Evolutionary conservation across 1,140 invertebrate genomes (phyloP).

Genomic region (Drosophila serrata): DNA sequence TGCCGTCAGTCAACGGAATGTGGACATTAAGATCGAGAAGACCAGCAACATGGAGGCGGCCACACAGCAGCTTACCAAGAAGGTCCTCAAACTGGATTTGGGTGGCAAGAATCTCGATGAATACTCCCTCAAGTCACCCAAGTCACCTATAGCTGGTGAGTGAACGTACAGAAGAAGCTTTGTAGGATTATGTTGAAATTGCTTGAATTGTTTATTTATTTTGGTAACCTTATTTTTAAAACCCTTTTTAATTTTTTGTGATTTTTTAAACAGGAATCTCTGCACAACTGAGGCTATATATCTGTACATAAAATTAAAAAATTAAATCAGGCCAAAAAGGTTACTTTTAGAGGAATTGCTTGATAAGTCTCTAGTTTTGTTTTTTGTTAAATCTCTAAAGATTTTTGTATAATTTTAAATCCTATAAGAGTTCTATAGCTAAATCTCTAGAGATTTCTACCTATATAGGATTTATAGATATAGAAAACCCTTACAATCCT

Average conservation of each 20-base stretch:
- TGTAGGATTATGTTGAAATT: neutral
- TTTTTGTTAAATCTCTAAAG: neutral
- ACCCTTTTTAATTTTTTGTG: neutral
- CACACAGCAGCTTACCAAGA: conserved; percentile 87
- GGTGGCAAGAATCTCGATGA: conserved; percentile 78
- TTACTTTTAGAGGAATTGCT: neutral
- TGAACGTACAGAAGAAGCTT: fast-evolving
- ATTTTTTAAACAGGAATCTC: neutral
- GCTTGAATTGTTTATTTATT: neutral
- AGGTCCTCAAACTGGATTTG: conserved; percentile 89
- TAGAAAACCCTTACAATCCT: neutral
- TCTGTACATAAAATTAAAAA: too few relatives aligned
- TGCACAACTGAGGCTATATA: neutral
- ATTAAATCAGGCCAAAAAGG: too few relatives aligned
- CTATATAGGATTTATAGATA: too few relatives aligned
- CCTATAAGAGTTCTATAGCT: neutral
- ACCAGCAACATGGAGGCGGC: conserved; percentile 85
- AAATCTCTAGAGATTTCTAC: too few relatives aligned
- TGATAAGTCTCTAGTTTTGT: too few relatives aligned
- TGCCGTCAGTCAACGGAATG: conserved; percentile 87
- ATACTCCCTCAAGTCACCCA: conserved; percentile 79
- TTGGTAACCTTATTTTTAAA: neutral
- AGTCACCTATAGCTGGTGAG: conserved; percentile 83
- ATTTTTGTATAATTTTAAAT: neutral
- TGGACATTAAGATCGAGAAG: conserved; percentile 86